A percentile compares a stretch with the other conserved stretches of the same genome.
phyloP scores from a whole-genome alignment of 2,888 invertebrate genomes.

The Macaria liturata region DNA sequence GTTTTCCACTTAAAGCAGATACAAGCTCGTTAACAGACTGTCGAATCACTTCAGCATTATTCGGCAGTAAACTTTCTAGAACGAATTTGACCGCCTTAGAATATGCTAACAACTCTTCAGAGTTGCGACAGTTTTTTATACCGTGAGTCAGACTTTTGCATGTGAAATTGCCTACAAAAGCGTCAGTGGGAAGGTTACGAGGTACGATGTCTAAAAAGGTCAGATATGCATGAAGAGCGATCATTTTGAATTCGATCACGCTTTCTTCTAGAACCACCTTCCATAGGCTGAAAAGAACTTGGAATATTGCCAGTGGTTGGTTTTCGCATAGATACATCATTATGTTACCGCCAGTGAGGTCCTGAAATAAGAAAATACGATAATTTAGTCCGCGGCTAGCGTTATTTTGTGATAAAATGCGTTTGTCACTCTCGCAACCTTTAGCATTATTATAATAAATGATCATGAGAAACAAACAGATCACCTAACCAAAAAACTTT shows the following conservation, averaged over 20 bases:
- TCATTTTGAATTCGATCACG: slow-evolving; percentile 77
- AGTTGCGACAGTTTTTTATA: slow-evolving; percentile 62
- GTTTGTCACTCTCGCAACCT: too few species aligned
- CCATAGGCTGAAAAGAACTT: slow-evolving; percentile 77
- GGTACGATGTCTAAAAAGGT: slow-evolving; percentile 75
- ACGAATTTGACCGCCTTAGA: slow-evolving; percentile 69
- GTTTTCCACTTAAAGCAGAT: slow-evolving; percentile 75
- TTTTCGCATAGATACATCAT: slow-evolving; percentile 69
- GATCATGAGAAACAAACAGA: too few species aligned
- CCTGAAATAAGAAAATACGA: too few species aligned
- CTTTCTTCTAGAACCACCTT: slow-evolving; percentile 69
- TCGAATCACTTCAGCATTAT: slow-evolving; percentile 64
- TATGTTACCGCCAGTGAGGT: slow-evolving; percentile 57
- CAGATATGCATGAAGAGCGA: slow-evolving; percentile 82
- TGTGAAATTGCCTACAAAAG: slow-evolving; percentile 82
- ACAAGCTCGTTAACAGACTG: slow-evolving; percentile 79
- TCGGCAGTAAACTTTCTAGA: slow-evolving; percentile 66
- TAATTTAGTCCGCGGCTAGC: too few species aligned
- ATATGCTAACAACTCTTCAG: slow-evolving; percentile 53
- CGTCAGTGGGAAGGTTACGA: slow-evolving; percentile 66
- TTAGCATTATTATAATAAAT: too few species aligned
- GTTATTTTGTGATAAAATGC: too few species aligned
- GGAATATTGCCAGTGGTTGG: slow-evolving; percentile 77
- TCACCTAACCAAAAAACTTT: too few species aligned
- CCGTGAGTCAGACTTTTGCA: slow-evolving; percentile 79